Percentiles rank a stretch among this genome's conserved stretches.
Conservation (phyloP, 2,888 invertebrate genomes). For the Dendrolimus pini region DNA sequence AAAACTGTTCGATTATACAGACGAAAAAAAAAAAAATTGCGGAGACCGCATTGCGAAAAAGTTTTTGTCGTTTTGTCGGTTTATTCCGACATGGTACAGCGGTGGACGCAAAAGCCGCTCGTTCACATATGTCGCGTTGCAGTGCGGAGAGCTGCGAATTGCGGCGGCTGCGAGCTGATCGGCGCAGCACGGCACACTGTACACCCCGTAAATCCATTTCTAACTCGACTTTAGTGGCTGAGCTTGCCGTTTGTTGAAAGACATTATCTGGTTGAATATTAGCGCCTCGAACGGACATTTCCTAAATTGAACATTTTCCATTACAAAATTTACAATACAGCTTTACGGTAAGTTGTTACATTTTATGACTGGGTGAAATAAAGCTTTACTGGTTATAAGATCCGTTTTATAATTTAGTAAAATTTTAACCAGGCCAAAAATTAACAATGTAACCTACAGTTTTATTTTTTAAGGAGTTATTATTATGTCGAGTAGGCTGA, state of each 20-base stretch:
- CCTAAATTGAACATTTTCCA: not conserved
- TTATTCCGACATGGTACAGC: slow-evolving; percentile 27
- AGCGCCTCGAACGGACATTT: not conserved
- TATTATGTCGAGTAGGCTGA: too few relatives aligned
- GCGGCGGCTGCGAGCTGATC: slow-evolving; percentile 9
- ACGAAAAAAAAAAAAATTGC: slow-evolving; percentile 44
- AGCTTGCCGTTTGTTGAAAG: slow-evolving; percentile 39
- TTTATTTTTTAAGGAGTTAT: too few relatives aligned
- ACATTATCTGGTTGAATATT: slow-evolving; percentile 34
- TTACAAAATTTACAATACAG: not conserved
- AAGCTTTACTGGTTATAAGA: not conserved
- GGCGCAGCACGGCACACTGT: slow-evolving; percentile 18
- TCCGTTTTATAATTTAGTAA: too few relatives aligned
- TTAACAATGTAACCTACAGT: too few relatives aligned
- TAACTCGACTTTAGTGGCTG: slow-evolving; percentile 56
- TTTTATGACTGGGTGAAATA: not conserved
- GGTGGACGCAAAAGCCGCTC: slow-evolving; percentile 28
- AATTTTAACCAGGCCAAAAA: too few relatives aligned
- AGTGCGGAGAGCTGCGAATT: slow-evolving; percentile 22
- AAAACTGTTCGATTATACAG: slow-evolving; percentile 39
- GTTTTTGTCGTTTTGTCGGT: slow-evolving; percentile 50
- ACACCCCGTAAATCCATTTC: slow-evolving; percentile 61
- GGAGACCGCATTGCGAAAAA: slow-evolving; percentile 68
- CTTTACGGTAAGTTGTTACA: not conserved
- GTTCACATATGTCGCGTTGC: slow-evolving; percentile 59